These are phyloP conservation scores for Mormyrus iriodes DNA, from an alignment of 2,113 vertebrate species.

Conservation along the genomic window DNA sequence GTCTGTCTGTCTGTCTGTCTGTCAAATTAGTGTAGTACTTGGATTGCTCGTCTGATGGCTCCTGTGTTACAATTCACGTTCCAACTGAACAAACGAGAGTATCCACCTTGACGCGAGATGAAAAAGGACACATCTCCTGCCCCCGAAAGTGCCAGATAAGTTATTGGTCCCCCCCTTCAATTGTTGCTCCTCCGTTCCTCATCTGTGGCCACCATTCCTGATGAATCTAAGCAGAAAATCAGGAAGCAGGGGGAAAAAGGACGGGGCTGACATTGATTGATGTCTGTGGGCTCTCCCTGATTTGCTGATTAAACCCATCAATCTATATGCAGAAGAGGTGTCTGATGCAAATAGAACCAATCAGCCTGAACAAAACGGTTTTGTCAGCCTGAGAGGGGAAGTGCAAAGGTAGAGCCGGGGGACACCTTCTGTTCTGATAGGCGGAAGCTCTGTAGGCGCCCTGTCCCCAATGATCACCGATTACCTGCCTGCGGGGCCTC, in stretches of 20 bases:
- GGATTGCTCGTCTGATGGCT: not conserved
- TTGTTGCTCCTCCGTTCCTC: constrained; percentile 34
- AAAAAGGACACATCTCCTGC: constrained; percentile 9
- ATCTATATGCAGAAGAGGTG: constrained; percentile 81
- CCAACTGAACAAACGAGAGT: not conserved
- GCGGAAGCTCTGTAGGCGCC: constrained; percentile 37
- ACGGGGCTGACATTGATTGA: constrained; percentile 83
- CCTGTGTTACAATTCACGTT: not conserved
- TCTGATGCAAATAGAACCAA: constrained; percentile 93
- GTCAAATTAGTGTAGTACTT: not conserved
- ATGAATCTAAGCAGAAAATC: constrained; percentile 51
- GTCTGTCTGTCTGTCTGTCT: not conserved
- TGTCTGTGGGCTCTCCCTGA: constrained; percentile 82
- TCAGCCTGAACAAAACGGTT: constrained; percentile 88
- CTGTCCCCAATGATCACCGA: constrained; percentile 67
- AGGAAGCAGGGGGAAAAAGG: constrained; percentile 66
- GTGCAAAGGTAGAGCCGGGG: constrained; percentile 38
- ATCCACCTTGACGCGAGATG: constrained; percentile 2
- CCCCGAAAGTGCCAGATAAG: constrained; percentile 25
- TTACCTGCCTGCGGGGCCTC: constrained; percentile 48
- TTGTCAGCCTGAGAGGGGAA: constrained; percentile 77
- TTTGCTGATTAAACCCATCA: constrained; percentile 98
- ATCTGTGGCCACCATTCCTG: constrained; percentile 38
- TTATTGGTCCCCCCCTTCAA: constrained; percentile 34
- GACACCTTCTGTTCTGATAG: constrained; percentile 40